Conservation (phyloP, 2,797 vertebrate species). For the Tapera naevia region DNA sequence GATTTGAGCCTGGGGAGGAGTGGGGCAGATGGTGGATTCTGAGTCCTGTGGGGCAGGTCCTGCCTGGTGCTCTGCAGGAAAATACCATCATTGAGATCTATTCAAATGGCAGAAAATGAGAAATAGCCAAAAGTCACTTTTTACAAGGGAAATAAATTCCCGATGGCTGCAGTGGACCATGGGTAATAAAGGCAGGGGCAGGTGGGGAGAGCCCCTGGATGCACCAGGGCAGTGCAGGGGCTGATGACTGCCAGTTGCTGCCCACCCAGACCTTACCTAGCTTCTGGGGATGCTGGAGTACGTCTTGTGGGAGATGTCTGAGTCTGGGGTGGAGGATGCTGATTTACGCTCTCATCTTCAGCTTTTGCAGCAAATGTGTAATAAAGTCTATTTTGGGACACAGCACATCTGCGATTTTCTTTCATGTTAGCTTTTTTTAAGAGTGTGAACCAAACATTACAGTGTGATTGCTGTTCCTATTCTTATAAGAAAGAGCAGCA, state of each 20-base stretch:
- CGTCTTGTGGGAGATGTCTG: background rate
- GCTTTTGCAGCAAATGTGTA: conserved; percentile 1
- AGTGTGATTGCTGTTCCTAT: background rate
- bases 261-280: accelerated
- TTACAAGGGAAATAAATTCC: background rate
- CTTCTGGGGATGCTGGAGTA: accelerated
- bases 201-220: background rate
- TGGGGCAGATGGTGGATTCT: background rate
- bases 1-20: background rate
- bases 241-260: background rate
- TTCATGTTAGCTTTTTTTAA: background rate
- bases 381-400: conserved; percentile 6
- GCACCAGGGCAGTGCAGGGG: background rate
- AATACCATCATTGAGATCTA: accelerated
- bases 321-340: background rate
- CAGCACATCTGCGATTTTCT: background rate
- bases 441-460: background rate
- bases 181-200: accelerated
- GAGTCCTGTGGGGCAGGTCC: background rate
- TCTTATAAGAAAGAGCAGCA: background rate
- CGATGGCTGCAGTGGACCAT: accelerated
- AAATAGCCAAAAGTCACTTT: background rate
- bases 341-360: background rate
- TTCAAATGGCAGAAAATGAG: background rate
- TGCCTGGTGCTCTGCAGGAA: background rate